Base-by-base conservation (phyloP, 2,888 invertebrate species). In the Callimorpha dominula region DNA sequence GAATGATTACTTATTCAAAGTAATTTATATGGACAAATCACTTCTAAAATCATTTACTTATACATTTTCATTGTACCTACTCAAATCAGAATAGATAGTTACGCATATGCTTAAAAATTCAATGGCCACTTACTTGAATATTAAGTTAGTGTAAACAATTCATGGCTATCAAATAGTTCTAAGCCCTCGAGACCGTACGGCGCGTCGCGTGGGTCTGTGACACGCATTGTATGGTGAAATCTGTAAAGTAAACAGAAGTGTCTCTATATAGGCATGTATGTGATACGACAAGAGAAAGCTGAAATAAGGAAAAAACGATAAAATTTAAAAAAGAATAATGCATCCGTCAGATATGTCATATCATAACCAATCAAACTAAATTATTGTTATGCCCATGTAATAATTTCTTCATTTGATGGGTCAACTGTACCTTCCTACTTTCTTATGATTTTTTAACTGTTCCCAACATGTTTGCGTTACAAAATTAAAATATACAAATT, bases 231-330 rank as follows among this genome's bases (percentile, higher is more conserved):
- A 84, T 84, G 87, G 94, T 89, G 95, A 95, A 95, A 95, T 93
- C 93, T 88, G 85, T 88, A 90, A 86, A 90, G 86, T 88, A 95
- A 94, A 95, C 94, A 94, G 88, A 92, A 89, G 91, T 88, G 87
- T 90, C 90, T 89, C 91, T 90, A 94, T 88, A 88, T 90, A 90
- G 89, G 91, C 91, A 71, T 74, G 74, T 90, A 93, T 94, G 94
- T 91, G 91, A 91, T 88, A 87, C 84, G 85, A 78, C 77, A 79
- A 87, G 94, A 92, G 95, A 95, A 95, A 95, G 95, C 91, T 85
- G 87, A 83, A 86, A 88, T 93, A 92, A 92, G 89, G 92, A 92
- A 92, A 95, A 91, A 85, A 80, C 89, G 85, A 87, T 89, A 91
- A 91, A 90, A 86, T 86, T 86, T 86, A 89, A 91, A 90, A 90